These are phyloP conservation scores for Hycleus cichorii DNA, from an alignment of 1,140 invertebrate genomes.

Conservation along the genomic window DNA sequence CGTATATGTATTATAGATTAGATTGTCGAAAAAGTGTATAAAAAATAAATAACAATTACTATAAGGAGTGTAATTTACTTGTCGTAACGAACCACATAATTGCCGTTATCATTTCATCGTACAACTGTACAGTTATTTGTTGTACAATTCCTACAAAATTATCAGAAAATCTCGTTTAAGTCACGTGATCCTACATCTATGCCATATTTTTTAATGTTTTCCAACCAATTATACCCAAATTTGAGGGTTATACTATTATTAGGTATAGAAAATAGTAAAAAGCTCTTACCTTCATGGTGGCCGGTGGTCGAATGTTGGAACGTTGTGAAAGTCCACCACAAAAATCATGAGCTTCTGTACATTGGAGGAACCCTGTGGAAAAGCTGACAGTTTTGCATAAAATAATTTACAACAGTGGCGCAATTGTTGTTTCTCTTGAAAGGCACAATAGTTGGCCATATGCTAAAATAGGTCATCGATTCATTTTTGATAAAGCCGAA, in stretches of 20 bases:
- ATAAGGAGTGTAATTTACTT: background rate
- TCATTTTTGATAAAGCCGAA: background rate
- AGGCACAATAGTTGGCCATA: background rate
- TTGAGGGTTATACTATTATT: no score
- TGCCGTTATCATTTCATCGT: constrained; percentile 1
- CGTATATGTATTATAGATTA: no score
- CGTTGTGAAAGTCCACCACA: constrained; percentile 11
- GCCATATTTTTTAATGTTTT: no score
- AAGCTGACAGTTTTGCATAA: constrained; percentile 3
- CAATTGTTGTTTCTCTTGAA: background rate
- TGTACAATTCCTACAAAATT: background rate
- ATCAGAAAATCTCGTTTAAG: background rate
- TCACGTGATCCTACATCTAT: no score
- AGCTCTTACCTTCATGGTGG: background rate
- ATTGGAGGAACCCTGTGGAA: background rate
- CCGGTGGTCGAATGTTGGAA: background rate
- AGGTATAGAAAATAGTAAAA: background rate
- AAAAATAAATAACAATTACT: no score
- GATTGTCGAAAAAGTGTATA: no score
- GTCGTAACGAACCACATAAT: constrained; percentile 3
- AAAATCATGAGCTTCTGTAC: background rate
- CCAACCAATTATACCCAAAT: no score
- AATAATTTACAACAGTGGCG: constrained; percentile 8
- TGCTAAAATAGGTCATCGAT: constrained; percentile 6
- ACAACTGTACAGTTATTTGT: background rate